Percentiles rank a stretch among this genome's conserved stretches.
These are phyloP conservation scores for Hafferia zeledoni DNA, from an alignment of 2,797 vertebrate species.

Conservation along the genomic window DNA sequence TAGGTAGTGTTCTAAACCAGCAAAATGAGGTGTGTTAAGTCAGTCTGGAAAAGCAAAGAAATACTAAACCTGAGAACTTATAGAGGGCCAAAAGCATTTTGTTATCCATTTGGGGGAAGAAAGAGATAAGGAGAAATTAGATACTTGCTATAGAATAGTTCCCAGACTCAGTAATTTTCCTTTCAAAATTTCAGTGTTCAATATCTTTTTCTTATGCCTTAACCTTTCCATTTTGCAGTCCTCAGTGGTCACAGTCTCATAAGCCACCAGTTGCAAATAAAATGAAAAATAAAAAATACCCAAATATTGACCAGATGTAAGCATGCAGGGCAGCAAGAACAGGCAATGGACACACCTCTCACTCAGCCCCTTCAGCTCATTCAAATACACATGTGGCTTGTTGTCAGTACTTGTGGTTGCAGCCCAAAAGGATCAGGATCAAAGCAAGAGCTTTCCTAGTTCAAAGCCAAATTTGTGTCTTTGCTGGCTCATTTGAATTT, in stretches of 20 bases:
- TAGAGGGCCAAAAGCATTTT: conserved; percentile 32
- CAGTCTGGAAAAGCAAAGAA: conserved; percentile 21
- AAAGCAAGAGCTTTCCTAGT: conserved; percentile 65
- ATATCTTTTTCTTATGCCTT: neutral
- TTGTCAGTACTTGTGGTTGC: conserved; percentile 64
- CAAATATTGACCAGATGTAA: neutral
- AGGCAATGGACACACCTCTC: conserved; percentile 24
- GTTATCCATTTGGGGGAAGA: conserved; percentile 22
- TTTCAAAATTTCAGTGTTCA: conserved; percentile 7
- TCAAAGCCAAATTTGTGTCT: conserved; percentile 74
- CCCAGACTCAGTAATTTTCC: conserved; percentile 25
- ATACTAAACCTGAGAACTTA: conserved; percentile 21
- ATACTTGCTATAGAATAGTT: conserved; percentile 28
- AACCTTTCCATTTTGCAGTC: neutral
- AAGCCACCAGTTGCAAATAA: neutral
- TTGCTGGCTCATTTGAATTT: conserved; percentile 69
- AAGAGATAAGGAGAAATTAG: conserved; percentile 36
- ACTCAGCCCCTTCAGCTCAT: conserved; percentile 25
- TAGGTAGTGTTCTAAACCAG: conserved; percentile 44
- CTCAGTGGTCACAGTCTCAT: neutral
- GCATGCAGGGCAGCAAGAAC: neutral
- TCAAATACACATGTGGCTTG: conserved; percentile 55
- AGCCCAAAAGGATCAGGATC: conserved; percentile 69
- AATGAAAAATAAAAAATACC: neutral
- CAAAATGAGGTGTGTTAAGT: conserved; percentile 40